Conservation (phyloP, 1,140 invertebrate species). For the Idris sp. region DNA sequence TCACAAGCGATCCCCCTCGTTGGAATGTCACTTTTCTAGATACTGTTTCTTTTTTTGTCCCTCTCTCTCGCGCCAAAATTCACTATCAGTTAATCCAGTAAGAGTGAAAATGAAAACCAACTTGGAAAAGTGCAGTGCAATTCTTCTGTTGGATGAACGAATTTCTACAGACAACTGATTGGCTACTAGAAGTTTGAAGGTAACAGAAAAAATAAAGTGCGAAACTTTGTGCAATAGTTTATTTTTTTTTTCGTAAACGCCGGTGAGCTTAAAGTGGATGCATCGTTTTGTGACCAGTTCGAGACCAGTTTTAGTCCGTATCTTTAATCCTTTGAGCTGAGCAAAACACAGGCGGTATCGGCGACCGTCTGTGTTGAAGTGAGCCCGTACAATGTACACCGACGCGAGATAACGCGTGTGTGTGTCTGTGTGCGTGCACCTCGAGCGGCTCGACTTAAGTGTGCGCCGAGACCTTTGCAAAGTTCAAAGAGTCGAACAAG, state of each 20-base stretch:
- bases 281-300: slow-evolving; percentile 38
- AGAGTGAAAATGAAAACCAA: too few species aligned
- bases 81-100: too few species aligned
- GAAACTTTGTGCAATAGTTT: too few species aligned
- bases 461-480: slow-evolving; percentile 27
- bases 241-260: slow-evolving; percentile 34
- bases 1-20: slow-evolving; percentile 25
- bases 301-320: slow-evolving; percentile 52
- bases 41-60: slow-evolving; percentile 18
- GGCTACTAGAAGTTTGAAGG: slow-evolving; percentile 9
- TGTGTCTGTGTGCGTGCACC: neutral
- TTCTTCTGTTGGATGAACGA: too few species aligned
- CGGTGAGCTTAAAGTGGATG: slow-evolving; percentile 47
- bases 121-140: too few species aligned
- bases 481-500: slow-evolving; percentile 30
- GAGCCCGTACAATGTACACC: slow-evolving; percentile 9
- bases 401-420: slow-evolving; percentile 12
- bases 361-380: slow-evolving; percentile 29
- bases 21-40: slow-evolving; percentile 36
- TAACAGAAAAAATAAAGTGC: too few species aligned
- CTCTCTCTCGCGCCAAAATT: too few species aligned
- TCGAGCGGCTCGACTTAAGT: slow-evolving; percentile 16
- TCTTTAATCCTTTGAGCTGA: slow-evolving; percentile 49
- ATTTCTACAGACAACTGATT: too few species aligned
- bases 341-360: slow-evolving; percentile 35